phyloP scores from a whole-genome alignment of 2,888 invertebrate genomes.

The Julus scandinavius region DNA sequence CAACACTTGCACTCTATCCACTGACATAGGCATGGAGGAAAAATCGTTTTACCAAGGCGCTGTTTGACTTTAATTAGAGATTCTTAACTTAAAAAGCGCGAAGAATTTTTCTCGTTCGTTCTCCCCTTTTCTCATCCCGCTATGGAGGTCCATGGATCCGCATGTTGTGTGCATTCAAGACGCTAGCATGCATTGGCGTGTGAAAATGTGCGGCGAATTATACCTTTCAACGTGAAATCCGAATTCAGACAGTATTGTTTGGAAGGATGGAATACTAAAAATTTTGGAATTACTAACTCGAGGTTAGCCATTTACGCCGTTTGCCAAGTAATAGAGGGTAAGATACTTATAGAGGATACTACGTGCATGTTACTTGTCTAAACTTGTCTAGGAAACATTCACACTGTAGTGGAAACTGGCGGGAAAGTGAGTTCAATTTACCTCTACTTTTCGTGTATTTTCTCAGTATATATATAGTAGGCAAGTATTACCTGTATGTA shows the following conservation, averaged over 20 bases:
- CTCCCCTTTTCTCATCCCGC: neutral
- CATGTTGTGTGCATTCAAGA: slow-evolving; percentile 15
- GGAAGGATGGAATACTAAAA: neutral
- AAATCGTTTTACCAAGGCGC: slow-evolving; percentile 42
- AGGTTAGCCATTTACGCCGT: neutral
- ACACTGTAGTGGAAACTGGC: neutral
- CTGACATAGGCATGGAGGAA: slow-evolving; percentile 9
- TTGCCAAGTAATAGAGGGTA: neutral
- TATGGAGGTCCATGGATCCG: slow-evolving; percentile 4
- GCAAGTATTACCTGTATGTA: no score
- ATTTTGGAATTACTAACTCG: neutral
- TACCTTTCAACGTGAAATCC: neutral
- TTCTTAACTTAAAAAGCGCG: slow-evolving; percentile 48
- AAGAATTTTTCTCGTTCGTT: neutral
- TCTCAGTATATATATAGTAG: neutral
- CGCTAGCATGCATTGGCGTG: slow-evolving; percentile 24
- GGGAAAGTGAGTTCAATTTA: slow-evolving; percentile 8
- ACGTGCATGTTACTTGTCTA: neutral
- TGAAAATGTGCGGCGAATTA: slow-evolving; percentile 10
- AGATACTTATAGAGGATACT: neutral
- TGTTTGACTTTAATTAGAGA: slow-evolving; percentile 47
- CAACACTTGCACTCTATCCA: slow-evolving; percentile 45
- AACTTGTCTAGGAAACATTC: neutral
- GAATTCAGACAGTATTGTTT: neutral
- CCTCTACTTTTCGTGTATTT: neutral